Evolutionary conservation across 2,113 vertebrate species (phyloP).

Genomic region (Notarius lentiginosus): DNA sequence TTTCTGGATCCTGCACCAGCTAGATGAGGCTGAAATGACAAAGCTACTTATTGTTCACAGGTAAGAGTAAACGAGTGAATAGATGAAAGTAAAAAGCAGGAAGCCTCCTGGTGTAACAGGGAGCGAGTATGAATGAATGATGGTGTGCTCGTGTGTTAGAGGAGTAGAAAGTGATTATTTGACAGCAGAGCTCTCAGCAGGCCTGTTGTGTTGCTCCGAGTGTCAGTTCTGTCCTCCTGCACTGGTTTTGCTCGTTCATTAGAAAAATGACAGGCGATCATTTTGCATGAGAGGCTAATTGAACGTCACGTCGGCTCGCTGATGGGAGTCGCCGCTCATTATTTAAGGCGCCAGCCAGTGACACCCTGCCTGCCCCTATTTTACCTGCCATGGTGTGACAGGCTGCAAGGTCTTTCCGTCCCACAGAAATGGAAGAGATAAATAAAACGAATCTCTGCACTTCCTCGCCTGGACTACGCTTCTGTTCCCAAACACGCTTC

Average conservation of each 20-base stretch:
- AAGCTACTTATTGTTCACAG: background rate
- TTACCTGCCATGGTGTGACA: constrained; percentile 66
- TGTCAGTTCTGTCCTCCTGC: constrained; percentile 70
- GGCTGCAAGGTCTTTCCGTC: constrained; percentile 68
- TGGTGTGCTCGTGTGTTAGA: background rate
- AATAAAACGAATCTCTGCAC: constrained; percentile 58
- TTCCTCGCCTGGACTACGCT: background rate
- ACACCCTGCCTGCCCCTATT: constrained; percentile 60
- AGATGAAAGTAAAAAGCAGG: background rate
- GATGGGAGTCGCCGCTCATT: constrained; percentile 90
- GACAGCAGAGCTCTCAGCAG: background rate
- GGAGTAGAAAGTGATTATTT: background rate
- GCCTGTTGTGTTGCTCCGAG: background rate
- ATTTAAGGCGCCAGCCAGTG: constrained; percentile 69
- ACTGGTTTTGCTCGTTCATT: constrained; percentile 87
- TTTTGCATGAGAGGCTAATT: constrained; percentile 90
- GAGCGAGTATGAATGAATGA: too few species aligned
- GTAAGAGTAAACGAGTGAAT: background rate
- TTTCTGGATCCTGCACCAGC: too few species aligned
- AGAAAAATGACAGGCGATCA: constrained; percentile 87
- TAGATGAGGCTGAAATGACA: too few species aligned
- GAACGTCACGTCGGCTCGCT: constrained; percentile 85
- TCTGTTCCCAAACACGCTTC: background rate
- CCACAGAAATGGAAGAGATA: constrained; percentile 62
- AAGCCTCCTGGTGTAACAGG: background rate